A percentile compares a stretch with the other conserved stretches of the same genome.
Conservation (phyloP, 2,113 vertebrate genomes). For the Stictonetta naevosa region DNA sequence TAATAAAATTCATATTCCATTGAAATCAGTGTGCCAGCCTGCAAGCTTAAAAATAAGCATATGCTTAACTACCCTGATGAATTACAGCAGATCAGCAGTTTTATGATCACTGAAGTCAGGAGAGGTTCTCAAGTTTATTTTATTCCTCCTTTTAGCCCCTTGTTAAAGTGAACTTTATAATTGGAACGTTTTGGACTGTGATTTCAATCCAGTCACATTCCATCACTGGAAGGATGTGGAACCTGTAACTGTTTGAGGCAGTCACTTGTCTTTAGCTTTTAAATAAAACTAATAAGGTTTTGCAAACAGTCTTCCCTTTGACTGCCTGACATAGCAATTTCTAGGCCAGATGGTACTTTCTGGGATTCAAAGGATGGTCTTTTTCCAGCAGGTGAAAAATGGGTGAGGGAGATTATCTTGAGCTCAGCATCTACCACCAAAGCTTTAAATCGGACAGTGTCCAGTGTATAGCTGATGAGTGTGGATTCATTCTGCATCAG, state of each 20-base stretch:
- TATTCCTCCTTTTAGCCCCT: not conserved
- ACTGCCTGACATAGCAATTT: not conserved
- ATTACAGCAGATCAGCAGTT: not conserved
- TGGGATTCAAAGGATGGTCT: not conserved
- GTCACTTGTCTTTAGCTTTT: not conserved
- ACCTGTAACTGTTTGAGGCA: fast-evolving
- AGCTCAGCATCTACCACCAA: not conserved
- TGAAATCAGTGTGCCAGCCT: not conserved
- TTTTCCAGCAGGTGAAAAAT: not conserved
- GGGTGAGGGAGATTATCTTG: not conserved
- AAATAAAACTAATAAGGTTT: not conserved
- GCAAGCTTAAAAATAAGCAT: not conserved
- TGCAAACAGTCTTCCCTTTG: not conserved
- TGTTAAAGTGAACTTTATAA: not conserved
- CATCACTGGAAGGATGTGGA: not conserved
- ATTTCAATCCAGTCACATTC: not conserved
- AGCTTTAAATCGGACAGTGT: not conserved
- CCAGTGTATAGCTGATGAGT: not conserved
- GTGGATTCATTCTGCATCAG: not conserved
- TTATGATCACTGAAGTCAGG: not conserved
- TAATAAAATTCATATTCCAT: slow-evolving; percentile 11
- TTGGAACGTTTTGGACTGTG: not conserved
- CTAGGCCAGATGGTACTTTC: not conserved
- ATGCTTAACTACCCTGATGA: not conserved
- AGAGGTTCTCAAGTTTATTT: not conserved